These are phyloP conservation scores for Neogale vison DNA, from an alignment of 2,113 vertebrate genomes.

Conservation along the genomic window DNA sequence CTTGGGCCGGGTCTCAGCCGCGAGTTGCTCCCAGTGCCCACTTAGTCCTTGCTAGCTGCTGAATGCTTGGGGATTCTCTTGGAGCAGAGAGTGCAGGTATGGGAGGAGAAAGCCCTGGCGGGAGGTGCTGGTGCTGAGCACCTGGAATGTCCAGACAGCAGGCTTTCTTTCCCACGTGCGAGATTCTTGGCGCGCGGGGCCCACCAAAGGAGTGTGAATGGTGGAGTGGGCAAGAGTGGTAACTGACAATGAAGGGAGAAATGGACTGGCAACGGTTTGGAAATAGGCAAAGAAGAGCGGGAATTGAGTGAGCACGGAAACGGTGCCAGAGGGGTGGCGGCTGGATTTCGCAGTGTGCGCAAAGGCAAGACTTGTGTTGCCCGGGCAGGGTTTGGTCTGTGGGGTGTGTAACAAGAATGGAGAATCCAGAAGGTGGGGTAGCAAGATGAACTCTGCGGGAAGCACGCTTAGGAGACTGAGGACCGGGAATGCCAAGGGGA, in stretches of 20 bases:
- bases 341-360: slow-evolving; percentile 84
- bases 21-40: neutral
- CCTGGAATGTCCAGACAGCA: neutral
- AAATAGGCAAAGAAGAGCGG: slow-evolving; percentile 90
- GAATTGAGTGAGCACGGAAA: slow-evolving; percentile 90
- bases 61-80: neutral
- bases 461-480: neutral
- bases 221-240: neutral
- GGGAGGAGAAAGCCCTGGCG: neutral
- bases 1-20: accelerated
- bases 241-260: too few species aligned
- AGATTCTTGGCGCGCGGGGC: neutral
- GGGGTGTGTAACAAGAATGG: too few species aligned
- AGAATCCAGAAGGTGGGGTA: neutral
- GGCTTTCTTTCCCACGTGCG: neutral
- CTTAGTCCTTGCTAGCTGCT: neutral
- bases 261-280: slow-evolving; percentile 69
- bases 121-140: neutral
- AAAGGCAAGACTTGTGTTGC: neutral
- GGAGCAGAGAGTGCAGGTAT: neutral
- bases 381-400: neutral
- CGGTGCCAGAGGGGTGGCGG: slow-evolving; percentile 88
- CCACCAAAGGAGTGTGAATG: too few species aligned
- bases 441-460: accelerated
- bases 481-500: neutral